A percentile compares a stretch with the other conserved stretches of the same genome.
Conservation (phyloP, 2,113 vertebrate genomes). For the Poeciliopsis occidentalis region DNA sequence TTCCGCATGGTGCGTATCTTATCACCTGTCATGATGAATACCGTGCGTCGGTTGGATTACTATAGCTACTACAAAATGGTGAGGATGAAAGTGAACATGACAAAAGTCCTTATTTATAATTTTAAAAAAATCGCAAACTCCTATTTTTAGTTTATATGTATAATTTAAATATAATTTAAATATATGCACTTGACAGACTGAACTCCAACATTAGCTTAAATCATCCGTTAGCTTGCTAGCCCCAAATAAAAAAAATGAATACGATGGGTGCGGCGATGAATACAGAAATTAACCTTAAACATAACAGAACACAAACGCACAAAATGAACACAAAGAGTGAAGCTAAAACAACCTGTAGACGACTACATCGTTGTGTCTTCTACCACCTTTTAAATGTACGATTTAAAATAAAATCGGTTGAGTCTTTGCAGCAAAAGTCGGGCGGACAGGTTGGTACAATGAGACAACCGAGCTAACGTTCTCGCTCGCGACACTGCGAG, state of each 20-base stretch:
- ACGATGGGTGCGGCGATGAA: slow-evolving; percentile 66
- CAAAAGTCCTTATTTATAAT: not conserved
- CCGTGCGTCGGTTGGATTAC: slow-evolving; percentile 6
- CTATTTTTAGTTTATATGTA: no score
- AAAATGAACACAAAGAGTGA: slow-evolving; percentile 30
- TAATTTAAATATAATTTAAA: not conserved
- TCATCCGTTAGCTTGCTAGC: slow-evolving; percentile 35
- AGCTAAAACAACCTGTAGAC: not conserved
- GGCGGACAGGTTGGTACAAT: slow-evolving; percentile 17
- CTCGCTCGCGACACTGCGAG: not conserved
- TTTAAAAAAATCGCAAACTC: not conserved
- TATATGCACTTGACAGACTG: slow-evolving; percentile 34
- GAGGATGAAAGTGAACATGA: slow-evolving; percentile 14
- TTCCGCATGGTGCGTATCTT: slow-evolving; percentile 89
- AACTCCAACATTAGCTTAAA: slow-evolving; percentile 24
- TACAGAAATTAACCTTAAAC: slow-evolving; percentile 51
- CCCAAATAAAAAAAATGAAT: slow-evolving; percentile 38
- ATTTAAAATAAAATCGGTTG: slow-evolving; percentile 19
- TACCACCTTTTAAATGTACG: not conserved
- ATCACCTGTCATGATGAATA: slow-evolving; percentile 87
- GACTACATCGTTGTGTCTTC: slow-evolving; percentile 57
- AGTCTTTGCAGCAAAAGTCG: slow-evolving; percentile 57
- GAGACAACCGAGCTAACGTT: slow-evolving; percentile 32
- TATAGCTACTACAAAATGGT: not conserved
- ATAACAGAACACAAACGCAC: slow-evolving; percentile 29